Evolutionary conservation across 2,888 invertebrate species (phyloP), one percentile per base, ranked within the genome.

Genomic region (Nomada ruficornis): DNA sequence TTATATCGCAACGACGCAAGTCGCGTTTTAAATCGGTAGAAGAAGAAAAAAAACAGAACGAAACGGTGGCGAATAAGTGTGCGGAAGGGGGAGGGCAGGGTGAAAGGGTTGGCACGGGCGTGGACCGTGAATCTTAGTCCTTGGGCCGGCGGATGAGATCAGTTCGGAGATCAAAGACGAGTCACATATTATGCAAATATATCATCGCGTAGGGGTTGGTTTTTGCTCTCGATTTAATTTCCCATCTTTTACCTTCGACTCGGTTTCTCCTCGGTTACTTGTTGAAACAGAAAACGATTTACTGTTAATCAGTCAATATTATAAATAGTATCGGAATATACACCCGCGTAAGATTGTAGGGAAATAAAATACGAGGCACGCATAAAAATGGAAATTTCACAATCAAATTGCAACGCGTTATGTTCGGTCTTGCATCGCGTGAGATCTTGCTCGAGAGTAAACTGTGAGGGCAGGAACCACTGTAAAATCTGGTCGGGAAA

Each of bases 1-100:
- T 83, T 83, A 83, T 83, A 83, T 83, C 73, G 79, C 83, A 79
- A 82, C 78, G 68, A 82, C 69, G 70, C 77, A 59, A 83, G 73
- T 70, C 83, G 77, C 65, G 82, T 83, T 77, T 82, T 83, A 82
- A 82, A 77, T 78, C 74, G 59, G 67, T 78, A 71, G 63, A 44
- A 26, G 54, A 54, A 63, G 55, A 65, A 36, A 47, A 47, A 36
- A 42, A 62, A 36, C 54, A 15, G 55, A 50, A 42, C 20, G 10
- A 11, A 42, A 36, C 9, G 36, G 36, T 36, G 36, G 36, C 36
- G 36, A 36, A 36, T 36, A 7, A 7, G 36, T 7, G 36, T 36
- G 13, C 0, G 50, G 15, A 23, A 9, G 36, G n/a, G 52, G 10
- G 11, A 18, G n/a, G 1, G 50, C 11, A 26, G 15, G 13, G 15